Evolutionary conservation across 2,797 vertebrate genomes (phyloP).

Genomic region (Oreochromis grahami): DNA sequence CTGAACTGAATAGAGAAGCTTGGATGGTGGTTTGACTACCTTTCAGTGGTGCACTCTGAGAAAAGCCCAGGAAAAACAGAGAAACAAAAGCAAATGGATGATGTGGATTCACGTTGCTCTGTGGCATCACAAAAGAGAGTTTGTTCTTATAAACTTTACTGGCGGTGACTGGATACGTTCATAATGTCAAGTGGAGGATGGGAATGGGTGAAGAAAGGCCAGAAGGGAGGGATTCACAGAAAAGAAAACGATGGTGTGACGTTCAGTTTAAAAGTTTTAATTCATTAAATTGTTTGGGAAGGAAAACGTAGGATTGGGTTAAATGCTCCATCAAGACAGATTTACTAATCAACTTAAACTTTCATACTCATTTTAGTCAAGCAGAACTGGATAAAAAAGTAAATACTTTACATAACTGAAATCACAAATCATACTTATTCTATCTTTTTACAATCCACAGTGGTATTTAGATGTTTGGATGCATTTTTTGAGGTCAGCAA

Average conservation of each 20-base stretch:
- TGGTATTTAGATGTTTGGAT: not conserved
- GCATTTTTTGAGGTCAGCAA: not conserved
- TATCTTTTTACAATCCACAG: no score
- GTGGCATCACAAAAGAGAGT: conserved; percentile 56
- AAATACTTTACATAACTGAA: not conserved
- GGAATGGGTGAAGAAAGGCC: not conserved
- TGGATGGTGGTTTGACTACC: conserved; percentile 30
- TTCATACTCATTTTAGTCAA: not conserved
- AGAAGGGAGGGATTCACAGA: not conserved
- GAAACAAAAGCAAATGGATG: conserved; percentile 45
- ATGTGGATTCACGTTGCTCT: conserved; percentile 49
- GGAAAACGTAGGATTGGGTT: not conserved
- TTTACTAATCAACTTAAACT: not conserved
- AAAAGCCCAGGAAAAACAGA: conserved; percentile 58
- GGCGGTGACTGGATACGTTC: conserved; percentile 56
- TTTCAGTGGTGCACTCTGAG: conserved; percentile 36
- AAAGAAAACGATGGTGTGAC: not conserved
- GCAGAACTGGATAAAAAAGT: not conserved
- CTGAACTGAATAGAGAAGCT: conserved; percentile 26
- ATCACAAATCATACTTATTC: not conserved
- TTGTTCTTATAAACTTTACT: conserved; percentile 61
- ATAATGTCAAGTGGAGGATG: conserved; percentile 40
- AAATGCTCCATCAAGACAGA: not conserved
- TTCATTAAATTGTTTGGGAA: not conserved
- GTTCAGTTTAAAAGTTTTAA: not conserved